A percentile compares a stretch with the other conserved stretches of the same genome.
Conservation (phyloP, 2,888 invertebrate genomes). For the Entomobrya multifasciata region DNA sequence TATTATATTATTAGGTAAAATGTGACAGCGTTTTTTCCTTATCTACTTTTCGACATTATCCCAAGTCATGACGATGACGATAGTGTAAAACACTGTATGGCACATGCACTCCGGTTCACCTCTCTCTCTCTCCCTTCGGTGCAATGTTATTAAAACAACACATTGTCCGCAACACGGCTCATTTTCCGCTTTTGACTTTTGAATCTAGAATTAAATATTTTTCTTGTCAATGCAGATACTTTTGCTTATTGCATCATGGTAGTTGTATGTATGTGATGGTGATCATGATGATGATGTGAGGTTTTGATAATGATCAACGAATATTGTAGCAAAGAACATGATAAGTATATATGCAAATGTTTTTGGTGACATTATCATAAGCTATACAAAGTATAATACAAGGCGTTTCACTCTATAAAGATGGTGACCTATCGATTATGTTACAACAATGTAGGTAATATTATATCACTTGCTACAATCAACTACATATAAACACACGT, state of each 20-base stretch:
- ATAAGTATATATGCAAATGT: not conserved
- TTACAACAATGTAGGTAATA: slow-evolving; percentile 18
- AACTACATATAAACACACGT: not conserved
- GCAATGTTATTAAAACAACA: not conserved
- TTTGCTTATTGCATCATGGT: not conserved
- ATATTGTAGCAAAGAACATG: not conserved
- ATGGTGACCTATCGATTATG: slow-evolving; percentile 30
- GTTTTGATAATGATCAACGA: slow-evolving; percentile 14
- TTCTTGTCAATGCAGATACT: not conserved
- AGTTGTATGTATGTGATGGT: not conserved
- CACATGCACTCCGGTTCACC: slow-evolving; percentile 5
- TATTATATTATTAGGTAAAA: slow-evolving; percentile 44
- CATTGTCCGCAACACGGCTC: not conserved
- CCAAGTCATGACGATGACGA: slow-evolving; percentile 2
- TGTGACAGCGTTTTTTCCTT: slow-evolving; percentile 47
- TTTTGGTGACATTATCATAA: slow-evolving; percentile 10
- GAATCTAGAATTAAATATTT: slow-evolving; percentile 14
- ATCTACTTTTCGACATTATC: slow-evolving; percentile 11
- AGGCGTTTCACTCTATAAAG: slow-evolving; percentile 2
- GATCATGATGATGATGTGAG: not conserved
- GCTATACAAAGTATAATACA: not conserved
- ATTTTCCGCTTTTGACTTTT: slow-evolving; percentile 4
- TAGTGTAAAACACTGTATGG: slow-evolving; percentile 22
- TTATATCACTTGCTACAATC: slow-evolving; percentile 19
- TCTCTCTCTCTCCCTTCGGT: not conserved